Evolutionary conservation across 1,140 invertebrate genomes (phyloP), one percentile per base, ranked within the genome.

Genomic region (Heliconius eleuchia): DNA sequence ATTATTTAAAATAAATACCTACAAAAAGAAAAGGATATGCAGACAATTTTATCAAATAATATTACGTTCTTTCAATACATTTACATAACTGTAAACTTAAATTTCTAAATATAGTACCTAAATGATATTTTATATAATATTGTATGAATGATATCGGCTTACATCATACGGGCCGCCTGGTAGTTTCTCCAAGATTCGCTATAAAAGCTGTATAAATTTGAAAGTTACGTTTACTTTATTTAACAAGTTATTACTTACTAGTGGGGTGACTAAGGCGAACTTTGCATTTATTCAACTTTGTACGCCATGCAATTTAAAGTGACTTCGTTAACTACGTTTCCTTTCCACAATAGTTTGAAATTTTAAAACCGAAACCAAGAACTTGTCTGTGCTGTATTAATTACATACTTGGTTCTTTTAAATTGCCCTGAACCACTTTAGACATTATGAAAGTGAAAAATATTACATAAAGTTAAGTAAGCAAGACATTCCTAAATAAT

Each of bases 291-390:
- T 66, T 27, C 27, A 66, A 66, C 60, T 66, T 66, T 66, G 27
- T 66, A 66, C 60, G 60, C 13, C 60, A 66, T 66, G 60, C 60
- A 66, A 66, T 66, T 66, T 27, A 66, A 66, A 66, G 60, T 66
- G 60, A 30, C 60, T 30, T 66, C 23, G 60, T 16, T 66, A 66
- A 66, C 60, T 27, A 30, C 3, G 11, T 66, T 66, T 66, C 13
- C 60, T 66, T 16, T 30, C 27, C 27, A 30, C 60, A 66, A 66
- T 66, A 66, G 60, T 66, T 66, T 66, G 13, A 66, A 8, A 66
- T 66, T 66, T 66, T 66, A 30, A 27, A 66, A 27, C 60, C 13
- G 9, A 66, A 66, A 66, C 60, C 11, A 57, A 57, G 55, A 13
- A 66, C 23, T 66, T 66, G n/a, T n/a, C 60, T 30, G 30, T 30